phyloP scores from a whole-genome alignment of 2,797 vertebrate species.

The Schizopygopsis pylzovi region DNA sequence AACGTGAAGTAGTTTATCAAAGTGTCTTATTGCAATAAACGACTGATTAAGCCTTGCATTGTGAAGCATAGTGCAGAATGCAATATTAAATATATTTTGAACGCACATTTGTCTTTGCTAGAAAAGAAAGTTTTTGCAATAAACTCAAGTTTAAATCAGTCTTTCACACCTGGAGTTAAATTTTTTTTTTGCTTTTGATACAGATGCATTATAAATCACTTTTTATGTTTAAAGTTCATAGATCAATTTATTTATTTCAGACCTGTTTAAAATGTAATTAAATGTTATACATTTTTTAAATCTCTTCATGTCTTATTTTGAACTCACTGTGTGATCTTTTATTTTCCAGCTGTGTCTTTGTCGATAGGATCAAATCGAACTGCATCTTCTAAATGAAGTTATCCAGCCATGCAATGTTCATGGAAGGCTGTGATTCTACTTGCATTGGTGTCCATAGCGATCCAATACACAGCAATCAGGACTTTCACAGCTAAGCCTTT shows the following conservation, averaged over 20 bases:
- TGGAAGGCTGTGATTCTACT: constrained; percentile 96
- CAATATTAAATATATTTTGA: not conserved
- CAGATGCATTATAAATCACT: not conserved
- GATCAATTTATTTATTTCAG: not conserved
- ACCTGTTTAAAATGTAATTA: not conserved
- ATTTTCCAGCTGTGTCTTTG: constrained; percentile 49
- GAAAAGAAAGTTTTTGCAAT: not conserved
- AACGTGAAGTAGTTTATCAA: not conserved
- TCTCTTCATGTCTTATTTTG: not conserved
- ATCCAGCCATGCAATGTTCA: constrained; percentile 94
- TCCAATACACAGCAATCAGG: constrained; percentile 94
- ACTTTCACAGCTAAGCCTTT: constrained; percentile 90
- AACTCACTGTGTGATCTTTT: not conserved
- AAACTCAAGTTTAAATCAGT: not conserved
- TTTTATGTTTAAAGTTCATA: not conserved
- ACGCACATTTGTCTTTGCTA: not conserved
- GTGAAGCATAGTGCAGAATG: not conserved
- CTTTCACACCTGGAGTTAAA: not conserved
- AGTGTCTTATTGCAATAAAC: not conserved
- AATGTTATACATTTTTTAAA: not conserved
- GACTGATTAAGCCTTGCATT: not conserved
- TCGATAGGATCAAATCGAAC: constrained; percentile 62
- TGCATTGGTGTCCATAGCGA: constrained; percentile 90
- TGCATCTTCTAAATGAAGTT: constrained; percentile 81
- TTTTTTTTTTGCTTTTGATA: not conserved